Evolutionary conservation across 2,113 vertebrate species (phyloP).

Genomic region (Platysternon megacephalum): DNA sequence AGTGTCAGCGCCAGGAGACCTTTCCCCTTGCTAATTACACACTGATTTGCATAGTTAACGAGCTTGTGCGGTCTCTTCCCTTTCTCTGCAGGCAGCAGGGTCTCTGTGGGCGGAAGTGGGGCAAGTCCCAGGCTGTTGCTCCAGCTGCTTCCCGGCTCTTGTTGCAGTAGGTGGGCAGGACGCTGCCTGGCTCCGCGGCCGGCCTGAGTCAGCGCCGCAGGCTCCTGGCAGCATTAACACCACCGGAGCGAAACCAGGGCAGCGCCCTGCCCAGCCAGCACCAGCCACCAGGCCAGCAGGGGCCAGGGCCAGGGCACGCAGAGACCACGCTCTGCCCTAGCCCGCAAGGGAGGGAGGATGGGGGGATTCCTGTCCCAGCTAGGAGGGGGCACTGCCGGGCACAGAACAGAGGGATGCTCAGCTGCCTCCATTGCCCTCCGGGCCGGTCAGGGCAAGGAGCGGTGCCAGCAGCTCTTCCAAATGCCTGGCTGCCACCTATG

Average conservation of each 20-base stretch:
- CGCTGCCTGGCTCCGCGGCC: neutral
- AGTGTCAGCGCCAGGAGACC: neutral
- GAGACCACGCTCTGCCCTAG: neutral
- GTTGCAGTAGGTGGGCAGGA: neutral
- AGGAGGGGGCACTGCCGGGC: neutral
- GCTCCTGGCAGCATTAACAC: neutral
- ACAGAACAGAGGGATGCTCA: neutral
- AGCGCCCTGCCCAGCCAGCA: fast-evolving
- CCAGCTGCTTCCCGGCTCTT: neutral
- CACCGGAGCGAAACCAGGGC: neutral
- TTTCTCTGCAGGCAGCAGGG: neutral
- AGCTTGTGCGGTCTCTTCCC: neutral
- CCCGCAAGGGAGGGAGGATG: fast-evolving
- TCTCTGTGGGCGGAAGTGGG: neutral
- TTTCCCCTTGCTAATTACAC: neutral
- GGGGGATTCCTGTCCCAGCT: neutral
- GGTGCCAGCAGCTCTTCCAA: too few species aligned
- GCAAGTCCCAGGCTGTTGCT: neutral
- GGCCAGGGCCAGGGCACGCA: neutral
- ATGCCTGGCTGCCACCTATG: too few species aligned
- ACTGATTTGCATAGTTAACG: slow-evolving; percentile 58
- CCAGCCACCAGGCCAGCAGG: fast-evolving
- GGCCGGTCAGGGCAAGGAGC: neutral
- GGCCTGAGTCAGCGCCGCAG: neutral
- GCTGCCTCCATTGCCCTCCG: neutral